Base-by-base conservation (phyloP, 2,797 vertebrate species). In the Aselliscus stoliczkanus region DNA sequence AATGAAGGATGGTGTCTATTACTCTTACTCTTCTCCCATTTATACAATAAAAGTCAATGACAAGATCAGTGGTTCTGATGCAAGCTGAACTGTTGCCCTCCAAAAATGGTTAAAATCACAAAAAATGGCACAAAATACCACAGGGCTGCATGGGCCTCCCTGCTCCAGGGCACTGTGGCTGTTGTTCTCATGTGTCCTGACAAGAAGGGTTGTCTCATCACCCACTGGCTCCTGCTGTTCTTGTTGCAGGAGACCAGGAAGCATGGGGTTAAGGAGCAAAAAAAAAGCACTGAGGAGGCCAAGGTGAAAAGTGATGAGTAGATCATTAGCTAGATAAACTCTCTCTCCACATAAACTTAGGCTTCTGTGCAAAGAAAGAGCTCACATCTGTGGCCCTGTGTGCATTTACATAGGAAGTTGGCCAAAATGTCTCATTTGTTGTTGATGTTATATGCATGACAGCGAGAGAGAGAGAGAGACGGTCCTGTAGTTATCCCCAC, bases 351-450 rank as follows among this genome's bases (percentile, higher is more conserved):
- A 29, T 27, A 73, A 76, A 67, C 17, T 7, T 23, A 54, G 34
- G 37, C 60, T 50, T 62, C 69, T 58, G 25, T 70, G 89, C 77
- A 94, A 73, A 88, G 50, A 56, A 60, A 58, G 65, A 67, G 44
- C 27, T 85, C 25, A 10, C 27, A 44, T 39, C 72, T 79, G 77
- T 62, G 50, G 52, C 37, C 50, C 31, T 75, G n/a, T 39, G 44
- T 77, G 39, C 42, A 44, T 79, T 56, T 50, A 39, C 7, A 39
- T 4, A 13, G 44, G 56, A 95, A 93, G 56, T 37, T 12, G 21
- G 82, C 77, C 89, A 81, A 82, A 90, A 85, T 5, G 34, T 75
- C 88, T 64, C n/a, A 72, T 64, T 93, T 92, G 58, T 17, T 94
- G 80, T 73, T 60, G 60, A 65, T 52, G 37, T 80, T 81, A 10